Evolutionary conservation across 1,140 invertebrate genomes (phyloP).

Genomic region (Brachionus rubens): DNA sequence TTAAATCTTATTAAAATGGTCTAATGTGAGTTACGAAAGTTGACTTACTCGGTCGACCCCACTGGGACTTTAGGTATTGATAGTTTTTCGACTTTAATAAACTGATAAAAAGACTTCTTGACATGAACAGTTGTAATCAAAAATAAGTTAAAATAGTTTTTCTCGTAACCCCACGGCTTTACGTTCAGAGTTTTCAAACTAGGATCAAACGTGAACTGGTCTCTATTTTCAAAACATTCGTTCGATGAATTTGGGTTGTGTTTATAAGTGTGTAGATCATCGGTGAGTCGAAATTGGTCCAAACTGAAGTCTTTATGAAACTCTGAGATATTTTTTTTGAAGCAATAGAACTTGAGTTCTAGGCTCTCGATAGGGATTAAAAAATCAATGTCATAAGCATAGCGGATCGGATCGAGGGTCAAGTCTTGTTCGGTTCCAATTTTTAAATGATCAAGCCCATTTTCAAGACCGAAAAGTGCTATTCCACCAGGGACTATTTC

Average conservation of each 20-base stretch:
- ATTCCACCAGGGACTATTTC: background rate
- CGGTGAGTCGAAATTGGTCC: no score
- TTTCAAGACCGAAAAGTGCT: background rate
- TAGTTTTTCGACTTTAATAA: background rate
- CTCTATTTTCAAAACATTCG: no score
- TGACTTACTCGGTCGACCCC: background rate
- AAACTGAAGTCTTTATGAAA: background rate
- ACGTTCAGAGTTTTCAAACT: no score
- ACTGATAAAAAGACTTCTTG: background rate
- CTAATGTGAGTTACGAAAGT: background rate
- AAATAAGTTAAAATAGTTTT: background rate
- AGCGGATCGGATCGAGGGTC: background rate
- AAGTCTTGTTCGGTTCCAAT: background rate
- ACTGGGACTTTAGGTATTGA: background rate
- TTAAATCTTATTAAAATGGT: background rate
- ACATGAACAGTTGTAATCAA: background rate
- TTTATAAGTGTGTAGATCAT: no score
- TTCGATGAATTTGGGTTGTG: no score
- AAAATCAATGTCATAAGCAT: conserved; percentile 15
- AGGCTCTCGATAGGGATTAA: background rate
- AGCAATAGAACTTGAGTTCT: background rate
- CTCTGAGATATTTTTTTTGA: background rate
- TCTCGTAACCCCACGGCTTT: background rate
- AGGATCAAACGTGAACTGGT: no score
- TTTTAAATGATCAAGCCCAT: background rate